phyloP scores from a whole-genome alignment of 2,888 invertebrate species.

The Cheilosia variabilis region DNA sequence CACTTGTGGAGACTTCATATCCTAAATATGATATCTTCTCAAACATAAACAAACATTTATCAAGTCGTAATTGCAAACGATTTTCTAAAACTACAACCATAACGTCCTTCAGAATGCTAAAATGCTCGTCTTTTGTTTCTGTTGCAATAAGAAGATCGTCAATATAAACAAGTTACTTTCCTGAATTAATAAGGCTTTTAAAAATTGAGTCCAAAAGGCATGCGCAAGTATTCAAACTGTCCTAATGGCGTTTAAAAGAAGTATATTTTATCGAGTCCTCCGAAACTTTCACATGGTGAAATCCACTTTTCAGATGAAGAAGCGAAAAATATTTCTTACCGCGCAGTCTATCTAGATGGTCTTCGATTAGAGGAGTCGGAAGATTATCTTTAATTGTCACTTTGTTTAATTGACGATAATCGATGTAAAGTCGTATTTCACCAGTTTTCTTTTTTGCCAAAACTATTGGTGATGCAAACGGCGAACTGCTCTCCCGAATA shows the following conservation, averaged over 20 bases:
- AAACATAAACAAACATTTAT: conserved; percentile 75
- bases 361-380: conserved; percentile 29
- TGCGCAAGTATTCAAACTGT: conserved; percentile 3
- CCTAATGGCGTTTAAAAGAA: conserved; percentile 6
- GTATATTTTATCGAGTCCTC: conserved; percentile 10
- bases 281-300: conserved; percentile 21
- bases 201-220: conserved; percentile 13
- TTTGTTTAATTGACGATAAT: conserved; percentile 1
- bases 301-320: conserved; percentile 9
- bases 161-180: conserved; percentile 74
- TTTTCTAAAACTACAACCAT: conserved; percentile 63
- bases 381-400: conserved; percentile 29
- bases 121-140: conserved; percentile 51
- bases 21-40: conserved; percentile 31
- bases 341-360: not conserved
- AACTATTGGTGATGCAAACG: conserved; percentile 22
- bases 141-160: conserved; percentile 76
- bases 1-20: no score
- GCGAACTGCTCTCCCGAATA: conserved; percentile 9
- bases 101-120: not conserved
- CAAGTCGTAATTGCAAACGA: conserved; percentile 46
- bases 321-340: conserved; percentile 24
- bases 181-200: conserved; percentile 14
- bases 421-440: conserved; percentile 31
- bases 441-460: conserved; percentile 28